Evolutionary conservation across 2,888 invertebrate genomes (phyloP).

Genomic region (Saturnia japonica): DNA sequence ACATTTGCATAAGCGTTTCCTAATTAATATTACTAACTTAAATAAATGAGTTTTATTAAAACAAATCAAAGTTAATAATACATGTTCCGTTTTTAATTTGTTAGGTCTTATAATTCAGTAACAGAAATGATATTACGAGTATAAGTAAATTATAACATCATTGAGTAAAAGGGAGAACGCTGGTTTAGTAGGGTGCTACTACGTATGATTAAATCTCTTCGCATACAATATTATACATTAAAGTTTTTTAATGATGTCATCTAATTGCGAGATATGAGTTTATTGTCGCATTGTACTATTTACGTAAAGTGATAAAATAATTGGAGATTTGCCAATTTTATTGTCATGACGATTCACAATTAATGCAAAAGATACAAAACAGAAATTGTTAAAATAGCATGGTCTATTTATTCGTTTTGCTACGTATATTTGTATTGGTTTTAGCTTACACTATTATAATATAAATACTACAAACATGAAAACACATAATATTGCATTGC

Average conservation of each 20-base stretch:
- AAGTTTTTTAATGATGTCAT: constrained; percentile 7
- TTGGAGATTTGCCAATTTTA: constrained; percentile 1
- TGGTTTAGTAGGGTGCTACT: background rate
- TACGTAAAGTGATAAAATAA: background rate
- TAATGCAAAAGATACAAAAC: background rate
- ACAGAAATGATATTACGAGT: too few species aligned
- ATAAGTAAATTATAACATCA: too few species aligned
- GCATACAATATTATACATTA: background rate
- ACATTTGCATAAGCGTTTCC: too few species aligned
- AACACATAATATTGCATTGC: too few species aligned
- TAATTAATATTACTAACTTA: background rate
- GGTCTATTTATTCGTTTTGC: background rate
- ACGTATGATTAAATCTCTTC: background rate
- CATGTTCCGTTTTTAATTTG: background rate
- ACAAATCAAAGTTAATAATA: background rate
- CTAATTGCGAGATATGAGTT: background rate
- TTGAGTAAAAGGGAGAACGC: background rate
- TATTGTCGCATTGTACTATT: constrained; percentile 3
- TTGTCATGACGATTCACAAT: background rate
- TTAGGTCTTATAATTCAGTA: background rate
- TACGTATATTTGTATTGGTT: background rate
- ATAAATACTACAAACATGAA: background rate
- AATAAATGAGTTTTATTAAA: background rate
- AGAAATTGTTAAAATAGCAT: background rate
- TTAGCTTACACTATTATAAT: background rate